These are phyloP conservation scores for Zaprionus ornatus DNA, from an alignment of 1,140 invertebrate species.

Conservation along the genomic window DNA sequence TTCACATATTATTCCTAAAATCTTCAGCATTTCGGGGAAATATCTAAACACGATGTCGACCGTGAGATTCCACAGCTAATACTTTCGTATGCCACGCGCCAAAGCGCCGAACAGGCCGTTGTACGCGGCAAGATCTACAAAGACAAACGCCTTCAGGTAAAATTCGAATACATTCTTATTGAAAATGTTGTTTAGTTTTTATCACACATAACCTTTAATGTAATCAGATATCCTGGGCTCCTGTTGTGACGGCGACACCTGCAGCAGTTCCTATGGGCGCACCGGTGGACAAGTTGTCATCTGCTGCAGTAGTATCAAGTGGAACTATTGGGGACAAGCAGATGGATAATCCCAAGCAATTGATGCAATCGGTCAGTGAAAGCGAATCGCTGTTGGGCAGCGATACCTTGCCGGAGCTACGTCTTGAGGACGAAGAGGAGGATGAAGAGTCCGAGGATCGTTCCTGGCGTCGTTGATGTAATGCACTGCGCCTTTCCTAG, in stretches of 20 bases:
- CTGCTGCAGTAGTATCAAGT: constrained; percentile 9
- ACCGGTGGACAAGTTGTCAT: constrained; percentile 49
- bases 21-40: constrained; percentile 80
- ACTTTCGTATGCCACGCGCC: constrained; percentile 79
- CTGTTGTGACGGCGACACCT: constrained; percentile 63
- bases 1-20: background rate
- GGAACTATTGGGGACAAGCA: constrained; percentile 15
- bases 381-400: constrained; percentile 70
- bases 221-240: constrained; percentile 76
- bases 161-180: background rate
- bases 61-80: constrained; percentile 79
- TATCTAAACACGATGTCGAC: constrained; percentile 82
- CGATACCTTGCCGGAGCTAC: constrained; percentile 77
- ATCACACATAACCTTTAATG: too few species aligned
- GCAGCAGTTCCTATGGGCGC: constrained; percentile 57
- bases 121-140: constrained; percentile 82
- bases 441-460: constrained; percentile 83
- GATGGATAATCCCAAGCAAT: constrained; percentile 58
- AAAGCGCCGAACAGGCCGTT: constrained; percentile 83
- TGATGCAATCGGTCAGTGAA: constrained; percentile 68
- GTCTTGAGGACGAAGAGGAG: constrained; percentile 82
- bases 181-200: background rate
- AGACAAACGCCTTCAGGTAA: constrained; percentile 77
- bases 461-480: constrained; percentile 83
- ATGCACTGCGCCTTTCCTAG: constrained; percentile 43